A percentile compares a stretch with the other conserved stretches of the same genome.
Evolutionary conservation across 2,797 vertebrate genomes (phyloP).

Genomic region (Micropoecilia bifurca): DNA sequence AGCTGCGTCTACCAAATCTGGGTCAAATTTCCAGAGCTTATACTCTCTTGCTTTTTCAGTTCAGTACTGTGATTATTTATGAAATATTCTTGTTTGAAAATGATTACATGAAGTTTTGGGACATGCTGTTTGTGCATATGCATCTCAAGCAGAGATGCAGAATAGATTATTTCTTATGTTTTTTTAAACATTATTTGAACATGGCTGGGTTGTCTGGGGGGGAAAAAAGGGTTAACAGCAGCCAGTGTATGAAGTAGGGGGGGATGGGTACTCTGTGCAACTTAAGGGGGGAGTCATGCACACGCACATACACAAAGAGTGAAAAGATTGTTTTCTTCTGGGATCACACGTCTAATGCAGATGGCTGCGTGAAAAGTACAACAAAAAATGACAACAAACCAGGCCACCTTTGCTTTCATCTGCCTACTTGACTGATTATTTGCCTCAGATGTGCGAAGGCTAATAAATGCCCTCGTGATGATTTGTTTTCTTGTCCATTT

Average conservation of each 20-base stretch:
- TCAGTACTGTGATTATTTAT: background rate
- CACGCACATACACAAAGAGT: slow-evolving; percentile 33
- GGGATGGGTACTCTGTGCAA: slow-evolving; percentile 73
- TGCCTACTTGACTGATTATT: slow-evolving; percentile 50
- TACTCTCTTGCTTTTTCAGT: slow-evolving; percentile 21
- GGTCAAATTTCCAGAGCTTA: slow-evolving; percentile 35
- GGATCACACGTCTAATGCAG: slow-evolving; percentile 47
- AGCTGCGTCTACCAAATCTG: slow-evolving; percentile 3
- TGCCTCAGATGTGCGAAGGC: slow-evolving; percentile 41
- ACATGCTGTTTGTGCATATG: slow-evolving; percentile 37
- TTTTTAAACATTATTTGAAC: slow-evolving; percentile 50
- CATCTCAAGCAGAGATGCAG: slow-evolving; percentile 18
- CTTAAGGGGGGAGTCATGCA: slow-evolving; percentile 44
- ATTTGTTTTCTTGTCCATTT: slow-evolving; percentile 71
- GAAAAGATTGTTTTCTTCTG: slow-evolving; percentile 48
- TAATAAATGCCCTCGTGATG: slow-evolving; percentile 55
- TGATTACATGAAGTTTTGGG: slow-evolving; percentile 30
- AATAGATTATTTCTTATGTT: slow-evolving; percentile 53
- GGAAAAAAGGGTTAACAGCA: slow-evolving; percentile 70
- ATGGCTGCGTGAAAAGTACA: slow-evolving; percentile 39
- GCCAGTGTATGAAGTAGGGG: slow-evolving; percentile 62
- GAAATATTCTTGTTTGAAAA: slow-evolving; percentile 31
- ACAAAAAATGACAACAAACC: slow-evolving; percentile 25
- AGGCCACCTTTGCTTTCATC: background rate
- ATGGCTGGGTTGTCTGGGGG: slow-evolving; percentile 60